Conservation (phyloP, 2,888 invertebrate species). For the Scelioninae gen. 2 region DNA sequence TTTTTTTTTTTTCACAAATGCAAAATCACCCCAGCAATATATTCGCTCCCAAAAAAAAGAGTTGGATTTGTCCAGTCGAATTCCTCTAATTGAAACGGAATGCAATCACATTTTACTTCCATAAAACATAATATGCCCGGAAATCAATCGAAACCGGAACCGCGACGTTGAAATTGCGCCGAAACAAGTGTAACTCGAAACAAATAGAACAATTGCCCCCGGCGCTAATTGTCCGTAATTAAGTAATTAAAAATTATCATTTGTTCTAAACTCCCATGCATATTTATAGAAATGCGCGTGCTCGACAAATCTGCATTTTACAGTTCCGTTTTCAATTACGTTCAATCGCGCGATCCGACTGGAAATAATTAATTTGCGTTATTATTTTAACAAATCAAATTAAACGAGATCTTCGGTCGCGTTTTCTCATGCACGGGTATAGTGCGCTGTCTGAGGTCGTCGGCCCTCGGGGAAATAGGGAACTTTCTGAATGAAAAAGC, state of each 20-base stretch:
- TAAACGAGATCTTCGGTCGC: constrained; percentile 62
- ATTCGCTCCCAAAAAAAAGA: too few relatives aligned
- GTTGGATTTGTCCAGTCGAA: too few relatives aligned
- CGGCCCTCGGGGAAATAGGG: constrained; percentile 46
- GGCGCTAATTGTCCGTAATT: constrained; percentile 9
- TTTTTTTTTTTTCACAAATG: too few relatives aligned
- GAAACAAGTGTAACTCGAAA: constrained; percentile 13
- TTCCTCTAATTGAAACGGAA: constrained; percentile 33
- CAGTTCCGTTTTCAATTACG: constrained; percentile 38
- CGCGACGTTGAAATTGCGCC: constrained; percentile 24
- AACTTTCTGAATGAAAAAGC: constrained; percentile 40
- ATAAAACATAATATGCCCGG: constrained; percentile 21
- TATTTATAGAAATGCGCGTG: constrained; percentile 11
- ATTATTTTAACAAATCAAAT: constrained; percentile 47
- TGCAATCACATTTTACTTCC: constrained; percentile 33
- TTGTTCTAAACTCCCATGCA: constrained; percentile 12
- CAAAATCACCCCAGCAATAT: too few relatives aligned
- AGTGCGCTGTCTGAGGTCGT: constrained; percentile 49
- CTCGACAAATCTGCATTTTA: constrained; percentile 31
- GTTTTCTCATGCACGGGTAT: constrained; percentile 56
- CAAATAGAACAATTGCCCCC: constrained; percentile 11
- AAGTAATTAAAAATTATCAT: constrained; percentile 31
- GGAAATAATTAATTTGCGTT: constrained; percentile 43
- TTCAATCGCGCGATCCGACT: constrained; percentile 15
- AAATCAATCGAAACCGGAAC: constrained; percentile 27